A percentile compares a stretch with the other conserved stretches of the same genome.
Evolutionary conservation across 2,797 vertebrate species (phyloP).

Genomic region (Anniella stebbinsi): DNA sequence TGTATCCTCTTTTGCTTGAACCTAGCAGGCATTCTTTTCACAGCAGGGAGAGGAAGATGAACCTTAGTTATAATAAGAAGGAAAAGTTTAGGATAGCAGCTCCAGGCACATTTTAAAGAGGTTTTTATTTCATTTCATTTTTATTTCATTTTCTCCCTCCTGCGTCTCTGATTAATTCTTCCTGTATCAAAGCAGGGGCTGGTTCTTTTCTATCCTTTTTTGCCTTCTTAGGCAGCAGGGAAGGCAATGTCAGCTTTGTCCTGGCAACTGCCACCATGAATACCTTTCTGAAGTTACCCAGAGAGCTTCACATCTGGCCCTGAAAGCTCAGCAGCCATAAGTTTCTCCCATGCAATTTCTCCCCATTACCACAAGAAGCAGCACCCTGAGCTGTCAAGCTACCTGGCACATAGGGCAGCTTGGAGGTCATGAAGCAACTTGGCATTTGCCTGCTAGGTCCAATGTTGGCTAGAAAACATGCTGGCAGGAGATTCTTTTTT

Average conservation of each 20-base stretch:
- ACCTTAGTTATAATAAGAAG: constrained; percentile 61
- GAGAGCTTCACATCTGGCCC: constrained; percentile 14
- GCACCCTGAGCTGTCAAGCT: neutral
- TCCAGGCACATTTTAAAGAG: constrained; percentile 4
- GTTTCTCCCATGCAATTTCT: neutral
- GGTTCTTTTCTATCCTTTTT: neutral
- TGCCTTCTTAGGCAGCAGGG: constrained; percentile 14
- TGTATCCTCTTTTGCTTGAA: constrained; percentile 61
- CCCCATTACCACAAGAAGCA: neutral
- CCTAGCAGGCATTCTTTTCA: constrained; percentile 50
- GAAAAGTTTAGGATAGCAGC: constrained; percentile 55
- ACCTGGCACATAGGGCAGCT: no score
- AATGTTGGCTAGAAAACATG: constrained; percentile 11
- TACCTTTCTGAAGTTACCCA: constrained; percentile 21
- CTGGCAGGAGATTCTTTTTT: constrained; percentile 26
- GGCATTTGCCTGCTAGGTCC: constrained; percentile 26
- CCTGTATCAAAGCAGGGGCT: constrained; percentile 33
- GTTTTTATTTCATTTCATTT: constrained; percentile 33
- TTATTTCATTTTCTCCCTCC: constrained; percentile 3
- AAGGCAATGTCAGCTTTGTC: constrained; percentile 50
- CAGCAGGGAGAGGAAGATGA: constrained; percentile 50
- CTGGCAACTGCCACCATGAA: constrained; percentile 36
- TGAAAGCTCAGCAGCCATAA: constrained; percentile 18
- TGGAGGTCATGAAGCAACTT: constrained; percentile 16
- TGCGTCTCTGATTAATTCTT: constrained; percentile 18